Conservation (phyloP, 1,140 invertebrate species). For the Bradysia coprophila region DNA sequence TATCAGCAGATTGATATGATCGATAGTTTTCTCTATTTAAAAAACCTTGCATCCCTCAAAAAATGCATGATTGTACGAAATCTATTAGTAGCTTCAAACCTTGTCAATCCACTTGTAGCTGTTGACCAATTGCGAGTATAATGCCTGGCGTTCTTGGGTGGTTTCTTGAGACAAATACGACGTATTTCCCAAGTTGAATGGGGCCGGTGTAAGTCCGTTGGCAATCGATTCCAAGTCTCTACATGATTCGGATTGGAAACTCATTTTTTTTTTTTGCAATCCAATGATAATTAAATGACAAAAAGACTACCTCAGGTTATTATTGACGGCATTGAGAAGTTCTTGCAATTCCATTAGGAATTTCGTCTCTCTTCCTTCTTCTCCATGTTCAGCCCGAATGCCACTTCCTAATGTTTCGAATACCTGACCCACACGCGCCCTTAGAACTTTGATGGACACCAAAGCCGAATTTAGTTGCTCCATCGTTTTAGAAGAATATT, state of each 20-base stretch:
- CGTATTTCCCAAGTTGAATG: conserved; percentile 67
- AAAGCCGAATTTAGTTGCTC: conserved; percentile 56
- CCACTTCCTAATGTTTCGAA: conserved; percentile 64
- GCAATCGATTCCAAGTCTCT: conserved; percentile 64
- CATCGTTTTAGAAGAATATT: conserved; percentile 23
- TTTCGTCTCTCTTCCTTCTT: conserved; percentile 56
- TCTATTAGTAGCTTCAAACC: conserved; percentile 22
- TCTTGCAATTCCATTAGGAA: conserved; percentile 66
- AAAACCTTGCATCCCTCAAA: too few species aligned
- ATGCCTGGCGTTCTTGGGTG: conserved; percentile 63
- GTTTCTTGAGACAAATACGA: conserved; percentile 70
- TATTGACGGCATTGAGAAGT: conserved; percentile 48
- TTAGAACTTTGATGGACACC: conserved; percentile 48
- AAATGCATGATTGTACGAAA: too few species aligned
- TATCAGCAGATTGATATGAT: too few species aligned
- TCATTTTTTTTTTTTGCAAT: not conserved
- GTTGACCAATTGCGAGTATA: conserved; percentile 71
- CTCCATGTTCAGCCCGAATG: conserved; percentile 48
- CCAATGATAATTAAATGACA: not conserved
- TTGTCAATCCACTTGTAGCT: conserved; percentile 88
- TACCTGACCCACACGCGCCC: conserved; percentile 63
- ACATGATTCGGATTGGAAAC: conserved; percentile 6
- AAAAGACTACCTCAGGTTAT: conserved; percentile 40
- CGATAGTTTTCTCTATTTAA: conserved; percentile 3
- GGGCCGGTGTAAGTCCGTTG: conserved; percentile 44